phyloP scores from a whole-genome alignment of 2,113 vertebrate genomes.

The Hyperopisus bebe region DNA sequence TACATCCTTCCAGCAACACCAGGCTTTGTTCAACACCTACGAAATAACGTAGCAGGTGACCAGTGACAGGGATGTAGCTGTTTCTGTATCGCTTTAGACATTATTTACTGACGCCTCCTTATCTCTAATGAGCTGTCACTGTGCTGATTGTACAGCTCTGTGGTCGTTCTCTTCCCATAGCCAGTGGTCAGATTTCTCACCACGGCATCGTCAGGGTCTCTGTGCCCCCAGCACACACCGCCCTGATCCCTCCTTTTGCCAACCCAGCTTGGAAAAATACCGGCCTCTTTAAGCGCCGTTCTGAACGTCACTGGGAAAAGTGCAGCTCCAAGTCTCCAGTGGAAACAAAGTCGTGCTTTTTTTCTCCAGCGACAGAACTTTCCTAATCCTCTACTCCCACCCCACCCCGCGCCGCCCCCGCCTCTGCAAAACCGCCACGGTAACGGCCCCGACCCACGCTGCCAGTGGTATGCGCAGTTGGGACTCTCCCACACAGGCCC shows the following conservation, averaged over 20 bases:
- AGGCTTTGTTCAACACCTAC: not conserved
- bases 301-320: slow-evolving; percentile 32
- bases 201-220: not conserved
- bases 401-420: not conserved
- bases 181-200: not conserved
- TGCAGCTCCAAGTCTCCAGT: slow-evolving; percentile 35
- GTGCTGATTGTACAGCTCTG: not conserved
- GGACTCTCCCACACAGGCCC: not conserved
- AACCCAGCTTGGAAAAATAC: slow-evolving; percentile 31
- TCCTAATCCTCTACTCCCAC: slow-evolving; percentile 28
- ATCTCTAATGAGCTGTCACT: not conserved
- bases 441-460: not conserved
- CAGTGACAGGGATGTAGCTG: not conserved
- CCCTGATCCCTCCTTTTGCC: slow-evolving; percentile 2
- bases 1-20: not conserved
- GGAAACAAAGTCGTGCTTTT: slow-evolving; percentile 40
- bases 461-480: not conserved
- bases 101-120: not conserved
- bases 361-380: not conserved
- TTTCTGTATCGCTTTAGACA: not conserved
- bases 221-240: not conserved
- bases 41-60: not conserved
- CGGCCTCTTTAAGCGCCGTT: slow-evolving; percentile 30
- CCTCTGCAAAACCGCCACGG: not conserved
- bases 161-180: not conserved